Evolutionary conservation across 2,113 vertebrate species (phyloP).

Genomic region (Tautogolabrus adspersus): DNA sequence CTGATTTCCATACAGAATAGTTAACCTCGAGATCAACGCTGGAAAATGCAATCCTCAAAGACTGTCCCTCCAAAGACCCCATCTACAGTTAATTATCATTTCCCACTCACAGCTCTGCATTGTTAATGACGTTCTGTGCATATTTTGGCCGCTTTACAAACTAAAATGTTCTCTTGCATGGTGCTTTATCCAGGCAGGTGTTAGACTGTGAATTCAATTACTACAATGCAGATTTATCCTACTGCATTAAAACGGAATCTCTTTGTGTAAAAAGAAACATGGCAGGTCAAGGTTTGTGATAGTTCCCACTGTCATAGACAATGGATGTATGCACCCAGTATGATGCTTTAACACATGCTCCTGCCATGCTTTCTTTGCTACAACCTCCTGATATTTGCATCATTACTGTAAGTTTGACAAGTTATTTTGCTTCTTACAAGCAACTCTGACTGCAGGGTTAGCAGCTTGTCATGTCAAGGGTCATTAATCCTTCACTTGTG

Average conservation of each 20-base stretch:
- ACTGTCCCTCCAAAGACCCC: conserved; percentile 50
- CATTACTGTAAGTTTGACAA: neutral
- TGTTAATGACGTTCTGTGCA: conserved; percentile 52
- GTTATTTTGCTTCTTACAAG: neutral
- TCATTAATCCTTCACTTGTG: conserved; percentile 52
- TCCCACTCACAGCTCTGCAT: conserved; percentile 49
- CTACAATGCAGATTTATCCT: conserved; percentile 17
- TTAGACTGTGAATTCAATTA: conserved; percentile 15
- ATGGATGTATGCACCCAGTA: conserved; percentile 6
- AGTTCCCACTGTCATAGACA: neutral
- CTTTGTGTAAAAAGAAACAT: conserved; percentile 9
- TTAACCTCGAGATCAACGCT: conserved; percentile 67
- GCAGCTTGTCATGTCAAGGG: conserved; percentile 6
- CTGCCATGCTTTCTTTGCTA: neutral
- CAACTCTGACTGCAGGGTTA: neutral
- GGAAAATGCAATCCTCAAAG: conserved; percentile 67
- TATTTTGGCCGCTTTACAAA: conserved; percentile 26
- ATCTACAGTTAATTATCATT: conserved; percentile 64
- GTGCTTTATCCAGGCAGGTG: conserved; percentile 29
- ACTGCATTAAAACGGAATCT: conserved; percentile 18
- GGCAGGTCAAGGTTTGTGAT: conserved; percentile 7
- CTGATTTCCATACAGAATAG: conserved; percentile 66
- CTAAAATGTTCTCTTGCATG: conserved; percentile 40
- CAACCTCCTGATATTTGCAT: conserved; percentile 5
- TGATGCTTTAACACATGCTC: neutral